Conservation (phyloP, 2,113 vertebrate genomes). For the Chinchilla lanigera region DNA sequence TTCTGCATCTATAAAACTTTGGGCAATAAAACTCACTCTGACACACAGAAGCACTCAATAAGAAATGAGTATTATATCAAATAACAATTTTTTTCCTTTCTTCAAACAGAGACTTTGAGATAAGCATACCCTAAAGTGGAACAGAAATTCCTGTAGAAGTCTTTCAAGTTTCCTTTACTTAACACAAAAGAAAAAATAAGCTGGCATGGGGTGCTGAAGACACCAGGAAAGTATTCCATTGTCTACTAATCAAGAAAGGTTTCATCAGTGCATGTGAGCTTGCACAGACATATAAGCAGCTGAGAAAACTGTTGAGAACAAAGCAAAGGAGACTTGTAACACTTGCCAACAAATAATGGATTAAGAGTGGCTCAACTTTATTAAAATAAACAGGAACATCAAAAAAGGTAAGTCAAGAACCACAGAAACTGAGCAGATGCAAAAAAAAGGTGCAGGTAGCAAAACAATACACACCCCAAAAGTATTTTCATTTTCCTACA, state of each 20-base stretch:
- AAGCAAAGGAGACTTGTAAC: background rate
- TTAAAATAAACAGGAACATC: background rate
- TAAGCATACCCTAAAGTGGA: background rate
- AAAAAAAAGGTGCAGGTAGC: background rate
- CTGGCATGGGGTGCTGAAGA: background rate
- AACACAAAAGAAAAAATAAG: conserved; percentile 38
- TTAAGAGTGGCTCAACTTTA: background rate
- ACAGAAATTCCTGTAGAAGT: conserved; percentile 27
- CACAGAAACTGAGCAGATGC: background rate
- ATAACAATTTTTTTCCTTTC: conserved; percentile 21
- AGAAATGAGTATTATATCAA: background rate
- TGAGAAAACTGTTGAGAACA: background rate
- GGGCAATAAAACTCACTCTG: background rate
- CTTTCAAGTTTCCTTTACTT: conserved; percentile 54
- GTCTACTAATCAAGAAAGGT: background rate
- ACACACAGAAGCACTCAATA: background rate
- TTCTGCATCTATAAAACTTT: background rate
- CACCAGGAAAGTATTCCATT: background rate
- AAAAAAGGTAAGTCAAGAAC: background rate
- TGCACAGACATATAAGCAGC: background rate
- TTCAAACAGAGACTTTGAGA: conserved; percentile 3
- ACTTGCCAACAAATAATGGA: background rate
- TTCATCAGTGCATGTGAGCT: background rate
- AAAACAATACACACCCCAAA: background rate
- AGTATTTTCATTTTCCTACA: background rate